Evolutionary conservation across 2,113 vertebrate genomes (phyloP), one percentile per base, ranked within the genome.

Genomic region (Peromyscus leucopus): DNA sequence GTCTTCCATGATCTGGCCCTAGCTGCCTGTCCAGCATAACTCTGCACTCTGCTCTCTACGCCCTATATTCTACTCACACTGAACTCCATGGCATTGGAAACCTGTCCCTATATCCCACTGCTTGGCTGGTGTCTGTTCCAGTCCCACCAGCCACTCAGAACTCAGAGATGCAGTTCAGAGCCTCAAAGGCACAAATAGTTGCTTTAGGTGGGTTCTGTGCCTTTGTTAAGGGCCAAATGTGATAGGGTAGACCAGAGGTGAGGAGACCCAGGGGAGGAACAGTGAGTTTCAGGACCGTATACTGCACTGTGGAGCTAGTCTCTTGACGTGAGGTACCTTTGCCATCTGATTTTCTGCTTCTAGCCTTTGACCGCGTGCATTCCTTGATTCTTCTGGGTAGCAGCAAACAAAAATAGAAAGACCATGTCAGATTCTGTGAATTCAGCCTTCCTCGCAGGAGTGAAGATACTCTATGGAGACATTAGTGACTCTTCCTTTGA

Each of bases 191-290:
- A 82, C 75, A 88, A n/a, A 91, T 67, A 92, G 42, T 86, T 39
- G 26, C 55, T 91, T 96, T 76, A 39, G 75, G 31, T 92, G n/a
- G 51, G 72, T 16, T 67, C 46, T 12, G 36, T 33, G 55, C 33
- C 33, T 91, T 74, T 96, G 61, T 71, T 24, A 24, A 92, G 71
- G 57, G 24, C 51, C 55, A 42, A 42, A 91, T 87, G 61, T 94
- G 85, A 96, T 19, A 33, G 33, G 48, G n/a, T 31, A 71, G 46
- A 85, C 78, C 71, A 78, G 85, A 93, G 71, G 21, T 36, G 63
- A 97, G 65, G 86, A 94, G 84, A 90, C 63, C 65, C 84, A 67
- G 31, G 48, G 39, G 46, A 96, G 86, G 93, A 96, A 97, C 71
- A 59, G 71, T 15, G 87, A 88, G 89, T 96, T 93, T 93, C 91